Evolutionary conservation across 1,140 invertebrate genomes (phyloP).

Genomic region (Caerostris darwini): DNA sequence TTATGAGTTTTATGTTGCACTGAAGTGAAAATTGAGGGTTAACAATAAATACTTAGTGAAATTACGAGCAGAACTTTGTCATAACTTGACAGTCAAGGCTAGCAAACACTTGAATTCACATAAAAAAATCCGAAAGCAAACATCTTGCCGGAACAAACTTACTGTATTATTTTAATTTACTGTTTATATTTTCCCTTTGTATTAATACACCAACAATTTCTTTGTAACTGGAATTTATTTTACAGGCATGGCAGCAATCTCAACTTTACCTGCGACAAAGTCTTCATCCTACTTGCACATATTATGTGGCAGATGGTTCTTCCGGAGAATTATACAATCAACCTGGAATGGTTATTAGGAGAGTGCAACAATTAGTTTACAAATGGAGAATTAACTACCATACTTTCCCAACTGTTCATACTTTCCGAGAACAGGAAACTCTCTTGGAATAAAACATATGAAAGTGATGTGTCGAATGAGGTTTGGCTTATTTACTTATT

Average conservation of each 20-base stretch:
- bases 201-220: background rate
- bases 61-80: no score
- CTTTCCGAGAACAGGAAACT: constrained; percentile 51
- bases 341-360: background rate
- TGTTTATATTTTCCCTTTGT: no score
- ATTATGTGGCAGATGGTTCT: constrained; percentile 11
- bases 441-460: constrained; percentile 29
- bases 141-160: no score
- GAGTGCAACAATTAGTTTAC: constrained; percentile 40
- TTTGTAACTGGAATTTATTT: background rate
- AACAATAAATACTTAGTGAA: no score
- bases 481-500: background rate
- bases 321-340: constrained; percentile 13
- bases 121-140: no score
- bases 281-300: constrained; percentile 45
- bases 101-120: no score
- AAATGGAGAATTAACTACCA: constrained; percentile 54
- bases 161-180: no score
- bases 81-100: no score
- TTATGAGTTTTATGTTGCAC: no score
- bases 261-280: constrained; percentile 62
- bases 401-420: constrained; percentile 58
- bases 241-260: constrained; percentile 69
- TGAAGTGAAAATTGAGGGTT: no score
- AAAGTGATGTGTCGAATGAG: background rate